Evolutionary conservation across 2,113 vertebrate species (phyloP).

Genomic region (Pholis gunnellus): DNA sequence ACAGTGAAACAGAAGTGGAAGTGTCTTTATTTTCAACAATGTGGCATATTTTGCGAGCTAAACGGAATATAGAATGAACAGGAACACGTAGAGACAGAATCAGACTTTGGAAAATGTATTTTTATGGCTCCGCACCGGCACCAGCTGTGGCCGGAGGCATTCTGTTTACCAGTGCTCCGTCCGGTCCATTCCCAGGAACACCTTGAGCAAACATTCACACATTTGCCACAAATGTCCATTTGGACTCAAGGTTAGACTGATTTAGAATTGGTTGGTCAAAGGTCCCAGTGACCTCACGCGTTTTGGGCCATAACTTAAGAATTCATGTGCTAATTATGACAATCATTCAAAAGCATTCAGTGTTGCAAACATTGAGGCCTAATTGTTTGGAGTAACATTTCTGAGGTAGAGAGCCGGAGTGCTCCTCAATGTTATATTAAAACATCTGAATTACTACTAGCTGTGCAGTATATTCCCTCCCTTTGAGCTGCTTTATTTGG

Average conservation of each 20-base stretch:
- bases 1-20: not conserved
- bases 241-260: not conserved
- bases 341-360: not conserved
- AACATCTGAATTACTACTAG: too few relatives aligned
- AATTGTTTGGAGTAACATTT: too few relatives aligned
- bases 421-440: not conserved
- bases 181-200: too few relatives aligned
- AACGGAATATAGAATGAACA: not conserved
- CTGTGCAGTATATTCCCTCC: too few relatives aligned
- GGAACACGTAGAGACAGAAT: not conserved
- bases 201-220: not conserved
- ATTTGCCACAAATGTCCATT: not conserved
- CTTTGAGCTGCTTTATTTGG: constrained; percentile 21
- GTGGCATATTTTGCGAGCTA: not conserved
- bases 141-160: not conserved
- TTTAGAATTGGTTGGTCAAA: not conserved
- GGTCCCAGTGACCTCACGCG: not conserved
- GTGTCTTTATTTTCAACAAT: not conserved
- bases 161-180: not conserved
- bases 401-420: not conserved
- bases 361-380: constrained; percentile 21
- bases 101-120: not conserved
- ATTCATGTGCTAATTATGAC: not conserved
- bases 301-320: not conserved
- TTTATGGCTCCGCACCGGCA: not conserved